phyloP scores from a whole-genome alignment of 2,797 vertebrate genomes.

The Pyrrhura leucotis region DNA sequence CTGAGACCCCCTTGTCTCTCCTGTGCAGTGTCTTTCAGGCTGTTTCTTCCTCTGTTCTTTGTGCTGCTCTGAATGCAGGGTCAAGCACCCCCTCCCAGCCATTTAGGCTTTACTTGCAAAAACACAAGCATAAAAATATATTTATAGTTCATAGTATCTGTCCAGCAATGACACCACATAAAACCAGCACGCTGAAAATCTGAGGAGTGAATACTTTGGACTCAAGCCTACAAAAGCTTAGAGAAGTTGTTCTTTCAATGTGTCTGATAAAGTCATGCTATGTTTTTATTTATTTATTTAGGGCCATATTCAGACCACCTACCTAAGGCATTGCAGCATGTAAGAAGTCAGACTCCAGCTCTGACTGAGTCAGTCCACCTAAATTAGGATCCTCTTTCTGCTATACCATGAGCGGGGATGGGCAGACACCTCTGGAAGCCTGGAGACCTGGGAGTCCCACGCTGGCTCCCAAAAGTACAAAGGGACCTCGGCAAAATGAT shows the following conservation, averaged over 20 bases:
- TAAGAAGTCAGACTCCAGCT: neutral
- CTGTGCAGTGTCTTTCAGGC: neutral
- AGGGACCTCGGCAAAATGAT: neutral
- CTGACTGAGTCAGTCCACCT: neutral
- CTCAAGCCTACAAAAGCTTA: neutral
- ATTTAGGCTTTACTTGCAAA: constrained; percentile 45
- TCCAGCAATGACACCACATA: constrained; percentile 65
- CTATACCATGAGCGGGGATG: neutral
- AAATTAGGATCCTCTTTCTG: neutral
- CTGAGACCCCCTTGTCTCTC: neutral
- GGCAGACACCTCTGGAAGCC: constrained; percentile 5
- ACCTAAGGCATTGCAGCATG: constrained; percentile 14
- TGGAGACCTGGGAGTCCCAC: neutral
- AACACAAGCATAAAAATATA: constrained; percentile 51
- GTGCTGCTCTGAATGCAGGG: neutral
- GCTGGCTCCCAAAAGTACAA: neutral
- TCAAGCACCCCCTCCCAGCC: neutral
- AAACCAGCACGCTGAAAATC: constrained; percentile 48
- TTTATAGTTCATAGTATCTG: constrained; percentile 45
- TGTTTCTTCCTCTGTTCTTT: constrained; percentile 25
- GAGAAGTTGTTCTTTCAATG: constrained; percentile 48
- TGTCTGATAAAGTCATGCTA: constrained; percentile 50
- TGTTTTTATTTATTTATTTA: constrained; percentile 61
- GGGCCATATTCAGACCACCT: constrained; percentile 46
- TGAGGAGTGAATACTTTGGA: constrained; percentile 29